Conservation (phyloP, 1,140 invertebrate species). For the Anoplophora glabripennis region DNA sequence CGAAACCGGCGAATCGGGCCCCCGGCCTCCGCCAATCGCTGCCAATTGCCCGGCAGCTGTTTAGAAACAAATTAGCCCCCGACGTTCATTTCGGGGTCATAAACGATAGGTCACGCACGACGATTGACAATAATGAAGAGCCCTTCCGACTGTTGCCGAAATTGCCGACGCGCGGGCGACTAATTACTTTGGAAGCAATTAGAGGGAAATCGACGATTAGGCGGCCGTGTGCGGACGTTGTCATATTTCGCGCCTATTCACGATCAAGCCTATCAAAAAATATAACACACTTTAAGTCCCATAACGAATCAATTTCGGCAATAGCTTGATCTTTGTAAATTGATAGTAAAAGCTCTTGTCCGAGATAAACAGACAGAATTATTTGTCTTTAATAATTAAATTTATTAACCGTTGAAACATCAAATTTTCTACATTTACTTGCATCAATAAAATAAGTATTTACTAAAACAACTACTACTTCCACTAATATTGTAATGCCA, state of each 20-base stretch:
- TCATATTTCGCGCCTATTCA: too few species aligned
- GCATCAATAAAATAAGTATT: too few species aligned
- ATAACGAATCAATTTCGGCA: conserved; percentile 1
- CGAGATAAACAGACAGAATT: too few species aligned
- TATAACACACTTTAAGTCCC: not conserved
- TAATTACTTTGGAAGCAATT: conserved; percentile 8
- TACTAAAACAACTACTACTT: too few species aligned
- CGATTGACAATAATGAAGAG: conserved; percentile 8
- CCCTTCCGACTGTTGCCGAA: not conserved
- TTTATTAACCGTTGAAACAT: too few species aligned
- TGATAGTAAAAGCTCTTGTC: too few species aligned
- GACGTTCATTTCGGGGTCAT: not conserved
- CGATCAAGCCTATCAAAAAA: too few species aligned
- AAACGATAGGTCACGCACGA: conserved; percentile 4
- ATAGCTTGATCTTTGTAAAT: too few species aligned
- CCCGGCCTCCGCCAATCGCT: not conserved
- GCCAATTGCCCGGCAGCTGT: conserved; percentile 10
- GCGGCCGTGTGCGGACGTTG: too few species aligned
- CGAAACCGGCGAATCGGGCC: not conserved
- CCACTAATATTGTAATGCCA: too few species aligned
- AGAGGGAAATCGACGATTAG: conserved; percentile 2
- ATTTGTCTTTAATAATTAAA: too few species aligned
- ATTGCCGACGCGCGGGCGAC: not conserved
- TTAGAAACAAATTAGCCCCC: conserved; percentile 13
- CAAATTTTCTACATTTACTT: too few species aligned